phyloP scores from a whole-genome alignment of 2,888 invertebrate species.

The Aricia artaxerxes region DNA sequence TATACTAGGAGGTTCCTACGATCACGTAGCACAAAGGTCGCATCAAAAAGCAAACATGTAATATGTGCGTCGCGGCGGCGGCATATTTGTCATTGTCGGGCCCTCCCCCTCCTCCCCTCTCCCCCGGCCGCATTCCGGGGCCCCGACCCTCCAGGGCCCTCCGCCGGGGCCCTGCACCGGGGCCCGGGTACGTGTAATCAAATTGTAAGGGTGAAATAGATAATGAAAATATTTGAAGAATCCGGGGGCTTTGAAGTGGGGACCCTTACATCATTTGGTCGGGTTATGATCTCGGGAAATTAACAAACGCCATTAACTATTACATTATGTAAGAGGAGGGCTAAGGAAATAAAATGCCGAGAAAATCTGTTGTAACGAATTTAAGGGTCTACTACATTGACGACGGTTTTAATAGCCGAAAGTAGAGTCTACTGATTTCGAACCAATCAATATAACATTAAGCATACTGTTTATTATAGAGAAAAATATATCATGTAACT shows the following conservation, averaged over 20 bases:
- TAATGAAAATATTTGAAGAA: conserved; percentile 45
- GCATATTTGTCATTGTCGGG: conserved; percentile 15
- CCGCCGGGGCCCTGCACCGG: background rate
- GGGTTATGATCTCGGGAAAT: conserved; percentile 35
- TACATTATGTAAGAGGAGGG: background rate
- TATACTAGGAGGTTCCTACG: no score
- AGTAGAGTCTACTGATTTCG: background rate
- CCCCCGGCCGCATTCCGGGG: conserved; percentile 12
- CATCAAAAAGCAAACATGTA: conserved; percentile 12
- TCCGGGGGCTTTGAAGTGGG: conserved; percentile 40
- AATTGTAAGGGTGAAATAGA: conserved; percentile 46
- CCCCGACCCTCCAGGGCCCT: conserved; percentile 32
- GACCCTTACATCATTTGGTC: conserved; percentile 32
- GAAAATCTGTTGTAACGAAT: background rate
- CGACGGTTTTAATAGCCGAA: background rate
- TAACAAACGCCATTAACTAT: conserved; percentile 8
- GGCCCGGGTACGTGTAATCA: conserved; percentile 44
- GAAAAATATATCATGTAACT: no score
- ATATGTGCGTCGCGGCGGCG: conserved; percentile 14
- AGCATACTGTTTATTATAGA: no score
- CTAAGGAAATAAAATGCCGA: background rate
- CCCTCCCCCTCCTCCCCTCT: background rate
- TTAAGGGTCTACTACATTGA: no score
- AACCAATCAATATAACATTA: no score
- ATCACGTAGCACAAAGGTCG: background rate